phyloP scores from a whole-genome alignment of 2,888 invertebrate species.

The Chromoteleia sp. region DNA sequence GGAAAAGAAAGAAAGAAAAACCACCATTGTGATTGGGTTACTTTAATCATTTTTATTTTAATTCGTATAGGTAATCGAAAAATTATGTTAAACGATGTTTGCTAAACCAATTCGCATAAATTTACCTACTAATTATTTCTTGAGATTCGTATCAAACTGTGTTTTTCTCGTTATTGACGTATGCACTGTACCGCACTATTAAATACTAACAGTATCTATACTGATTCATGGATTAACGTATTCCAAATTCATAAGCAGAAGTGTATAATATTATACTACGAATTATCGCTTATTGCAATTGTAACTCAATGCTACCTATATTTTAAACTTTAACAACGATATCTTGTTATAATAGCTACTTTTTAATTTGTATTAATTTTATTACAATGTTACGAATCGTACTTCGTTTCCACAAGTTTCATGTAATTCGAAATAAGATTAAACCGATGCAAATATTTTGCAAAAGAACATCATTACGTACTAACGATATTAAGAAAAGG shows the following conservation, averaged over 20 bases:
- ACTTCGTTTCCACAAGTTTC: no score
- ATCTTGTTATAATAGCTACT: no score
- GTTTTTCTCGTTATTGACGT: slow-evolving; percentile 31
- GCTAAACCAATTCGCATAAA: slow-evolving; percentile 33
- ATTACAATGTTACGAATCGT: no score
- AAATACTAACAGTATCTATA: slow-evolving; percentile 4
- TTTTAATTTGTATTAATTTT: no score
- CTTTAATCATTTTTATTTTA: slow-evolving; percentile 18
- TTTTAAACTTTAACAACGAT: no score
- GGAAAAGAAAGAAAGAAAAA: not conserved
- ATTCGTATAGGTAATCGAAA: slow-evolving; percentile 16
- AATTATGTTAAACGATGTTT: slow-evolving; percentile 24
- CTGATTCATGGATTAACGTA: not conserved
- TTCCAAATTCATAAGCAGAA: not conserved
- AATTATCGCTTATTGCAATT: not conserved
- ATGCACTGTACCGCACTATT: slow-evolving; percentile 11
- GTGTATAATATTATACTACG: no score
- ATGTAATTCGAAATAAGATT: no score
- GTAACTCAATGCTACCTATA: not conserved
- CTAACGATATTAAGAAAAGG: no score
- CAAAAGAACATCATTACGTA: no score
- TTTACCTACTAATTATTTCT: slow-evolving; percentile 42
- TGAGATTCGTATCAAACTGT: slow-evolving; percentile 34
- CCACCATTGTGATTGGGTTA: not conserved
- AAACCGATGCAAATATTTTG: no score